These are phyloP conservation scores for Micromys minutus DNA, from an alignment of 2,113 vertebrate species.

Conservation along the genomic window DNA sequence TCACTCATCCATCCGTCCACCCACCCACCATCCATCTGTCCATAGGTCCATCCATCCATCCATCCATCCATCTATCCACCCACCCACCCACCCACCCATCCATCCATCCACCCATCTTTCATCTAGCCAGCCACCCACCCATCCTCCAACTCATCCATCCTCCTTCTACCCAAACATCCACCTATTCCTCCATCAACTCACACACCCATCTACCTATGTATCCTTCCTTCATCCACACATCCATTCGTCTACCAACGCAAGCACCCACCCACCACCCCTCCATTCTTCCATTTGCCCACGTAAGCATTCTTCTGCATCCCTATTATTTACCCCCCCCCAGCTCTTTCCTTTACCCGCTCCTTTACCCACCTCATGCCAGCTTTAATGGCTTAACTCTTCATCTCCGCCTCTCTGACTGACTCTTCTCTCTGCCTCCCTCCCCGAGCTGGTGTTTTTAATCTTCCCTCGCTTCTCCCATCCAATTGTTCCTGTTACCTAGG, in stretches of 20 bases:
- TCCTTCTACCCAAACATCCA: too few species aligned
- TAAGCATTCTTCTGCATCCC: rapidly evolving
- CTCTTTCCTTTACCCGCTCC: background rate
- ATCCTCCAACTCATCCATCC: background rate
- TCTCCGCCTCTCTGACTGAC: background rate
- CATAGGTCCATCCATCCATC: background rate
- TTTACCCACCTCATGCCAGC: background rate
- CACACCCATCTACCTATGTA: background rate
- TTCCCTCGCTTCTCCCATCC: background rate
- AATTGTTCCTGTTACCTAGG: background rate
- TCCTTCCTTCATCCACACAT: background rate
- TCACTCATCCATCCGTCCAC: background rate
- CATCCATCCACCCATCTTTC: background rate
- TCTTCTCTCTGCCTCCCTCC: background rate
- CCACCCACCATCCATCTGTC: background rate
- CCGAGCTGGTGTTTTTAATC: background rate
- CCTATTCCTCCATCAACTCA: background rate
- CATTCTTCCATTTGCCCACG: background rate
- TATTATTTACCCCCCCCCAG: rapidly evolving
- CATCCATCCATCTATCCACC: background rate
- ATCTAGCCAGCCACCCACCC: background rate
- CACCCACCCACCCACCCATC: background rate
- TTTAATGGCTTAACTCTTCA: background rate
- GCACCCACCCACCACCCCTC: too few species aligned
- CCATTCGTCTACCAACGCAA: background rate